phyloP scores from a whole-genome alignment of 2,888 invertebrate genomes.

The Ligdia adustata region DNA sequence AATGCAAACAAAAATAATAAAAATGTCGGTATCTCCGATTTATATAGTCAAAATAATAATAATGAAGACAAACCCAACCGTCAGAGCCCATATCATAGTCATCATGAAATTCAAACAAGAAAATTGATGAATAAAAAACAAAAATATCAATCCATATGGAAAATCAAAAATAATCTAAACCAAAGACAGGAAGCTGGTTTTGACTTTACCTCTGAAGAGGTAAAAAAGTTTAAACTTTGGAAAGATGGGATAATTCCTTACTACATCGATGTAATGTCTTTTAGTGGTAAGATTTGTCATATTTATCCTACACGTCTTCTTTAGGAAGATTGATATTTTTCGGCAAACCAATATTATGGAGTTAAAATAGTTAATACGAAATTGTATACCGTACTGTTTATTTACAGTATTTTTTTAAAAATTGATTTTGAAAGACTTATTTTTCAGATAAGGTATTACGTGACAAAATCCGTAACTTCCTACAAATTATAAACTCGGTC shows the following conservation, averaged over 20 bases:
- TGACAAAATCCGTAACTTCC: slow-evolving; percentile 56
- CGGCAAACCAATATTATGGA: too few species aligned
- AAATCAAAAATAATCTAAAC: slow-evolving; percentile 2
- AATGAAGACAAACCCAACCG: too few species aligned
- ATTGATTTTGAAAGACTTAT: too few species aligned
- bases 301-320: too few species aligned
- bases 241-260: slow-evolving; percentile 60
- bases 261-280: slow-evolving; percentile 65
- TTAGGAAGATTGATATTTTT: too few species aligned
- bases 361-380: background rate
- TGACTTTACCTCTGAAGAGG: slow-evolving; percentile 33
- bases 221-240: slow-evolving; percentile 65
- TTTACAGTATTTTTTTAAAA: background rate
- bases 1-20: background rate
- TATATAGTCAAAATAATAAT: too few species aligned
- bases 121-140: background rate
- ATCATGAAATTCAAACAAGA: background rate
- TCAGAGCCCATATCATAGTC: too few species aligned
- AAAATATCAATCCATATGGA: background rate
- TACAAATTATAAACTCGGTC: slow-evolving; percentile 47
- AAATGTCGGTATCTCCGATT: too few species aligned
- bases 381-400: background rate
- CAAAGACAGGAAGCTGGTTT: slow-evolving; percentile 47
- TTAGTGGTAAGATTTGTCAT: slow-evolving; percentile 50
- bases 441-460: slow-evolving; percentile 62